Conservation (phyloP, 2,888 invertebrate genomes). For the Temnothorax rugatulus region DNA sequence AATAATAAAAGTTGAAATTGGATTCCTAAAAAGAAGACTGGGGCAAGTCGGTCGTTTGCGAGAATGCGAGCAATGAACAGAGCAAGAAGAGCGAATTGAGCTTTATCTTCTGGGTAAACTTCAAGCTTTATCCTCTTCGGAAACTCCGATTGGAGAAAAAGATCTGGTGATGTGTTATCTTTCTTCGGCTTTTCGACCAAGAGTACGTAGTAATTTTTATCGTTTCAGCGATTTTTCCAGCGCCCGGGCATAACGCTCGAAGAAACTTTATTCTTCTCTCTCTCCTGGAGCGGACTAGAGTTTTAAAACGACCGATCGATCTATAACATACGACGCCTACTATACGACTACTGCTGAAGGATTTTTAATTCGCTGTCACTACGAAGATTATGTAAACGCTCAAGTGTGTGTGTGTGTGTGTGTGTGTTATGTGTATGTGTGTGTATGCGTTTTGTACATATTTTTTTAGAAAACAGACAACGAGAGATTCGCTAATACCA, state of each 20-base stretch:
- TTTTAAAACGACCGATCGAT: slow-evolving; percentile 74
- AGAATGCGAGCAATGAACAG: not conserved
- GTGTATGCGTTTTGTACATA: slow-evolving; percentile 52
- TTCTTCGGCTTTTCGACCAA: not conserved
- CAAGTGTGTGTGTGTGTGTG: not conserved
- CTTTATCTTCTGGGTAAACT: not conserved
- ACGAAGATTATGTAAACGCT: slow-evolving; percentile 59
- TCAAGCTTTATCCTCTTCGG: not conserved
- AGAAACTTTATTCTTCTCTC: slow-evolving; percentile 58
- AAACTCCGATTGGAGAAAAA: not conserved
- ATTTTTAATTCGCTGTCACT: slow-evolving; percentile 64
- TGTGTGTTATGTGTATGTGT: slow-evolving; percentile 49
- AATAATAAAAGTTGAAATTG: not conserved
- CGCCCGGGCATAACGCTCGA: slow-evolving; percentile 68
- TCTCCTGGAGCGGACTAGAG: slow-evolving; percentile 65
- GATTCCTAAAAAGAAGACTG: not conserved
- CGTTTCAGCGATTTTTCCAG: slow-evolving; percentile 56
- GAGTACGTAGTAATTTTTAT: not conserved
- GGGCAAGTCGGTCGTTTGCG: not conserved
- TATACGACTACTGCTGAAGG: slow-evolving; percentile 74
- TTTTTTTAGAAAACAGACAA: slow-evolving; percentile 50
- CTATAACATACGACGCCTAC: slow-evolving; percentile 78
- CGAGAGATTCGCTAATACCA: slow-evolving; percentile 32
- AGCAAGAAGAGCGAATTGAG: not conserved
- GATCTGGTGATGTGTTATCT: not conserved